These are phyloP conservation scores for Eublepharis macularius DNA, from an alignment of 2,113 vertebrate species.

Conservation along the genomic window DNA sequence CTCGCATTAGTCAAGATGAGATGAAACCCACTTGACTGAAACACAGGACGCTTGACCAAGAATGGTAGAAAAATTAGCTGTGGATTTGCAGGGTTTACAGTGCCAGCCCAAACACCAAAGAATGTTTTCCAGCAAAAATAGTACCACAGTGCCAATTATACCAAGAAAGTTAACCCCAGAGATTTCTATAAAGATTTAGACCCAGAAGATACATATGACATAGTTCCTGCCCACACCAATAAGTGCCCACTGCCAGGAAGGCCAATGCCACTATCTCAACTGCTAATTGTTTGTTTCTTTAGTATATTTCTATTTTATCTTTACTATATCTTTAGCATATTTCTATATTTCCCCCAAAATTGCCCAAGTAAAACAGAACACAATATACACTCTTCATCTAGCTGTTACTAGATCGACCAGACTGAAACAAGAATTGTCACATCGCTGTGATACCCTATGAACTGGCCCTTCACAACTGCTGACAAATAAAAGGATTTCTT, in stretches of 20 bases:
- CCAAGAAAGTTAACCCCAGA: slow-evolving; percentile 7
- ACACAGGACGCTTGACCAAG: neutral
- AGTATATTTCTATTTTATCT: no score
- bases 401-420: neutral
- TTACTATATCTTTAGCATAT: no score
- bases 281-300: neutral
- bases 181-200: neutral
- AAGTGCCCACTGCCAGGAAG: neutral
- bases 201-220: neutral
- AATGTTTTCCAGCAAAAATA: slow-evolving; percentile 37
- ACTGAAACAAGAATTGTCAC: neutral
- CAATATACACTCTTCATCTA: neutral
- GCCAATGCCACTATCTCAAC: neutral
- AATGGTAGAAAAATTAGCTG: slow-evolving; percentile 16
- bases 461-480: neutral
- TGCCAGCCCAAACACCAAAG: slow-evolving; percentile 14
- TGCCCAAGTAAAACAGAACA: no score
- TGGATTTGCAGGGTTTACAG: neutral
- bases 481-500: slow-evolving; percentile 17
- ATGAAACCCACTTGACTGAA: slow-evolving; percentile 22
- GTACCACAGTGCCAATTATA: neutral
- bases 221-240: neutral
- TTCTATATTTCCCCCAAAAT: no score
- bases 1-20: slow-evolving; percentile 7
- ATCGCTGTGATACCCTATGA: neutral